Base-by-base conservation (phyloP, 2,888 invertebrate species). In the Drepanosiphum platanoidis region DNA sequence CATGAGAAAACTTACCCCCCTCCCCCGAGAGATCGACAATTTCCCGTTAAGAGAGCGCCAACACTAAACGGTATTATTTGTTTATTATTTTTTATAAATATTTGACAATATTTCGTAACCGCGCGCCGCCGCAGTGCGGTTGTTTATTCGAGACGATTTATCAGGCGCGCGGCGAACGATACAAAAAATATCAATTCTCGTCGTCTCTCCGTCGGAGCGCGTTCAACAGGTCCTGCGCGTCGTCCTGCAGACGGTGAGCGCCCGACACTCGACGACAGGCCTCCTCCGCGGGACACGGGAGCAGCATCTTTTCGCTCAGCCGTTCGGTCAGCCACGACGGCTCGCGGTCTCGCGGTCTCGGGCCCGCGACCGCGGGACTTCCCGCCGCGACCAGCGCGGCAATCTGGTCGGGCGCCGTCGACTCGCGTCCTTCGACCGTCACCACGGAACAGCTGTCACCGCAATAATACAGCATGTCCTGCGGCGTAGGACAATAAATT, bases 401-500 rank as follows among this genome's bases (percentile, higher is more conserved):
- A 0, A 34, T 7, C 8, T 22, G 18, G 18, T 83, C 52, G 22
- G 3, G 27, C 1, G 61, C 4, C 22, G 52, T 42, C 22, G 52
- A 52, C 52, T 3, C 52, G 52, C 5, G 61, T 15, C 30, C 75
- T 11, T 68, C 52, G 3, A 13, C 68, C 36, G 18, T 1, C 30
- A 68, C 36, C 9, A 84, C 36, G 52, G 13, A 75, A 18, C 83
- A 84, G 2, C 22, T 30, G 52, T 84, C 36, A 0, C 83, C 83
- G 68, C 83, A 84, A 30, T 84, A 75, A 22, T 52, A 36, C 0
- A 84, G 36, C 83, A 84, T 75, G 0, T 75, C 52, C 83, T 84
- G 15, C 15, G 52, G 5, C 5, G 4, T 3, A 52, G 1, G 22
- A 52, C 3, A 52, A 22, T 22, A 46, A 3, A 3, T 46, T n/a